Conservation (phyloP, 1,140 invertebrate species). For the Ruditapes philippinarum region DNA sequence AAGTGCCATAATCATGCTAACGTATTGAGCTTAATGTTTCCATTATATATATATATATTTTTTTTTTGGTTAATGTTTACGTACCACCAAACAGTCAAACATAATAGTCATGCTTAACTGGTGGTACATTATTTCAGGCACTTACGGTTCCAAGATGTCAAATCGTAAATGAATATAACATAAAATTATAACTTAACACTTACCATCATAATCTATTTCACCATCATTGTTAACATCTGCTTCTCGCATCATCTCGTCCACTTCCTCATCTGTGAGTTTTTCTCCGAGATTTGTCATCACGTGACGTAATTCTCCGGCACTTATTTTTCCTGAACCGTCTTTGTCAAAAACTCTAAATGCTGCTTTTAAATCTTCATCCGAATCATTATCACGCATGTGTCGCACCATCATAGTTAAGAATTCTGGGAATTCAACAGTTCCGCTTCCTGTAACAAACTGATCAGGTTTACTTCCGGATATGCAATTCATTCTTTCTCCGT, state of each 20-base stretch:
- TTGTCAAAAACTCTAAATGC: slow-evolving; percentile 99
- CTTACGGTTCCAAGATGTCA: too few relatives aligned
- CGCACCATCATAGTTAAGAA: slow-evolving; percentile 97
- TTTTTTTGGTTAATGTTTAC: too few relatives aligned
- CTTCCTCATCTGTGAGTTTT: slow-evolving; percentile 95
- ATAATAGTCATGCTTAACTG: too few relatives aligned
- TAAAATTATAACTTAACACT: too few relatives aligned
- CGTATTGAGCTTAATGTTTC: too few relatives aligned
- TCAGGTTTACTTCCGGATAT: too few relatives aligned
- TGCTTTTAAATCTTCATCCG: slow-evolving; percentile 99
- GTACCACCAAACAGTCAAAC: too few relatives aligned
- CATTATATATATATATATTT: too few relatives aligned
- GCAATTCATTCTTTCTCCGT: too few relatives aligned
- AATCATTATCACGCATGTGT: slow-evolving; percentile 99
- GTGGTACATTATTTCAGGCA: too few relatives aligned
- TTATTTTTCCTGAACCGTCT: slow-evolving; percentile 95
- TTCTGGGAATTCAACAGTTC: slow-evolving; percentile 99
- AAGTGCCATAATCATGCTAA: too few relatives aligned
- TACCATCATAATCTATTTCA: slow-evolving; percentile 81
- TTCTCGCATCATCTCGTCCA: slow-evolving; percentile 97
- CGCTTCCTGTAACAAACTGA: slow-evolving; percentile 96
- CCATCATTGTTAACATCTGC: slow-evolving; percentile 95
- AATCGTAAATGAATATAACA: too few relatives aligned
- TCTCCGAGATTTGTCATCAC: slow-evolving; percentile 98
- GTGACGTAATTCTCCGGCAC: slow-evolving; percentile 71